Conservation (phyloP, 2,888 invertebrate species). For the Liodrosophila aerea region DNA sequence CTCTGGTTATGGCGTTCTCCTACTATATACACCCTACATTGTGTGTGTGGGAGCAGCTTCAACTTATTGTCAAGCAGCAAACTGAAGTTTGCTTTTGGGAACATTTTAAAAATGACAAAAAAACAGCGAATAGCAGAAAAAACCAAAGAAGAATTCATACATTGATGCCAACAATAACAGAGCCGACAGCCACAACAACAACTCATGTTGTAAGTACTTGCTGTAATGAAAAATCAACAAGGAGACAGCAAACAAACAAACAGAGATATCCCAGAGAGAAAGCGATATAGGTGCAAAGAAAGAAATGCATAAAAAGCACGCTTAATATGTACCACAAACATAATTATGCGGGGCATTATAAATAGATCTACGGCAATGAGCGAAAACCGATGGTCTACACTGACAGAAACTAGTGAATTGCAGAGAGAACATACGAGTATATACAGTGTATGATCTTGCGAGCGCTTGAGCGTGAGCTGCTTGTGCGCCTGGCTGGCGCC, state of each 20-base stretch:
- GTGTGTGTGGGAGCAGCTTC: not conserved
- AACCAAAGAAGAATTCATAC: not conserved
- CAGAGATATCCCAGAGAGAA: not conserved
- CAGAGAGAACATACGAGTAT: no score
- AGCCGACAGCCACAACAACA: not conserved
- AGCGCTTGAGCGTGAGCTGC: no score
- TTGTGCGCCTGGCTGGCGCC: no score
- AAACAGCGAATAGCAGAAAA: not conserved
- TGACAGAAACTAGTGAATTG: no score
- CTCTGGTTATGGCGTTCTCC: slow-evolving; percentile 5
- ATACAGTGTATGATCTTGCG: no score
- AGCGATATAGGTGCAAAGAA: not conserved
- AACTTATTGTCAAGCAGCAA: no score
- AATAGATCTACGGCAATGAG: not conserved
- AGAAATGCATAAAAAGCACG: no score
- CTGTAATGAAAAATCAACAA: slow-evolving; percentile 41
- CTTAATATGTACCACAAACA: not conserved
- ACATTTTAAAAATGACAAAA: not conserved
- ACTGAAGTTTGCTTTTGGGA: no score
- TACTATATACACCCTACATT: not conserved
- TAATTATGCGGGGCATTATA: not conserved
- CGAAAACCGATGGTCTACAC: no score
- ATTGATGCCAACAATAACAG: slow-evolving; percentile 3
- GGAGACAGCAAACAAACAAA: slow-evolving; percentile 9
- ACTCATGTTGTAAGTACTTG: slow-evolving; percentile 21